Percentiles rank a stretch among this genome's conserved stretches.
Conservation (phyloP, 2,113 vertebrate genomes). For the Marmota monax region DNA sequence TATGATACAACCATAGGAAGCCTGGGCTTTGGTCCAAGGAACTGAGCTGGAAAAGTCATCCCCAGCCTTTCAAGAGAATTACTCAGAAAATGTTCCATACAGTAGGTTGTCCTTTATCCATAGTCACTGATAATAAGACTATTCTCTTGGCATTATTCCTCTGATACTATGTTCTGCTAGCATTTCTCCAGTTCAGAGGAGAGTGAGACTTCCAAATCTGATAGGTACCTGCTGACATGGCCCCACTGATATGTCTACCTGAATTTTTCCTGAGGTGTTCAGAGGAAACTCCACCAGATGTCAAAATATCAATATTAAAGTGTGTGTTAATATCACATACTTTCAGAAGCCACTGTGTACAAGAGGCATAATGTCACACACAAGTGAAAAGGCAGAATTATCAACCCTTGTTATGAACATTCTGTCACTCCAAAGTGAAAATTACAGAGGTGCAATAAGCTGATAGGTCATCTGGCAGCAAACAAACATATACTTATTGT, state of each 20-base stretch:
- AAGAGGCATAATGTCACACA: neutral
- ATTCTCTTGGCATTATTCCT: constrained; percentile 36
- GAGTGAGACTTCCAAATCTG: neutral
- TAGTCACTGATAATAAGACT: neutral
- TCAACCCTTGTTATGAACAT: neutral
- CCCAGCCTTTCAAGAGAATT: constrained; percentile 61
- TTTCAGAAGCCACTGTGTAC: neutral
- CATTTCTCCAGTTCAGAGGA: constrained; percentile 2
- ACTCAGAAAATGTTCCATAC: neutral
- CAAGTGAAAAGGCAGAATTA: constrained; percentile 17
- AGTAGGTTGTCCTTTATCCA: neutral
- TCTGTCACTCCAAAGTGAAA: constrained; percentile 31
- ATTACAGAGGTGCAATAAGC: constrained; percentile 2
- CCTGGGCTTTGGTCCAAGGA: constrained; percentile 52
- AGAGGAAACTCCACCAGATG: constrained; percentile 15
- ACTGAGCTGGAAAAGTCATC: constrained; percentile 8
- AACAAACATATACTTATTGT: constrained; percentile 61
- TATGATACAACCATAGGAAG: constrained; percentile 44
- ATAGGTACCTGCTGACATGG: neutral
- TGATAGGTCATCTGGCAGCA: constrained; percentile 57
- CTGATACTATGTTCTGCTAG: neutral
- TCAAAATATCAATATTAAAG: neutral
- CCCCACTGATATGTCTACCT: neutral
- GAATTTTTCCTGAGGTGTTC: neutral
- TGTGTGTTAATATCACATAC: neutral